Percentiles rank a stretch among this genome's conserved stretches.
phyloP scores from a whole-genome alignment of 1,140 invertebrate genomes.

The Drosophila bipectinata region DNA sequence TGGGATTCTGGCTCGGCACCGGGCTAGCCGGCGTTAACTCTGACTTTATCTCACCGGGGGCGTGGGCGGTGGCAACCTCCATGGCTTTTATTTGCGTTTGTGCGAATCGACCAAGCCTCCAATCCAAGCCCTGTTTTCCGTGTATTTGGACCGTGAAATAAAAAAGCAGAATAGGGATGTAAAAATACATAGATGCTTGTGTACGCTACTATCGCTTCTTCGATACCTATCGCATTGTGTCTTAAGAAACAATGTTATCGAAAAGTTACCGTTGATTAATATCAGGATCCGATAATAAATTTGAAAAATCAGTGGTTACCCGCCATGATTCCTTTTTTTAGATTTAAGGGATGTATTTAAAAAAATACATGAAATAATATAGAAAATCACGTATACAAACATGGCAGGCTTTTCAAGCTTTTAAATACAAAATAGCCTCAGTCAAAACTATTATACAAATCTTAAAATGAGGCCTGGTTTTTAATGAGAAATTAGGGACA shows the following conservation, averaged over 20 bases:
- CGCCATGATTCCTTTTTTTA: too few species aligned
- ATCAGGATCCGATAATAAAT: neutral
- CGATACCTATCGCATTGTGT: constrained; percentile 4
- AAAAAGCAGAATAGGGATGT: constrained; percentile 20
- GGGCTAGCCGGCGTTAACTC: constrained; percentile 28
- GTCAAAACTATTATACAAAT: constrained; percentile 10
- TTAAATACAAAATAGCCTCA: neutral
- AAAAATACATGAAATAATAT: too few species aligned
- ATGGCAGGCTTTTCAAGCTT: neutral
- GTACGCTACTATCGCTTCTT: constrained; percentile 7
- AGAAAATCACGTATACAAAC: too few species aligned
- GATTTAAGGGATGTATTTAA: too few species aligned
- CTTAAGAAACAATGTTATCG: neutral
- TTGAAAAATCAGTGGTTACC: neutral
- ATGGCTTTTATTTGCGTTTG: constrained; percentile 56
- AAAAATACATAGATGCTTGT: constrained; percentile 39
- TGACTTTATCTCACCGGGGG: constrained; percentile 41
- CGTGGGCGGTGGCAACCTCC: constrained; percentile 42
- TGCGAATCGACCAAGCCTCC: constrained; percentile 41
- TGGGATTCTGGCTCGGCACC: constrained; percentile 23
- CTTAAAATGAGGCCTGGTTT: constrained; percentile 26
- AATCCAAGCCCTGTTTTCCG: constrained; percentile 53
- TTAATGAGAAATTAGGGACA: constrained; percentile 3
- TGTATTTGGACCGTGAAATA: constrained; percentile 34
- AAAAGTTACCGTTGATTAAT: neutral